Evolutionary conservation across 2,888 invertebrate genomes (phyloP), one percentile per base, ranked within the genome.

Genomic region (Danaus chrysippus): DNA sequence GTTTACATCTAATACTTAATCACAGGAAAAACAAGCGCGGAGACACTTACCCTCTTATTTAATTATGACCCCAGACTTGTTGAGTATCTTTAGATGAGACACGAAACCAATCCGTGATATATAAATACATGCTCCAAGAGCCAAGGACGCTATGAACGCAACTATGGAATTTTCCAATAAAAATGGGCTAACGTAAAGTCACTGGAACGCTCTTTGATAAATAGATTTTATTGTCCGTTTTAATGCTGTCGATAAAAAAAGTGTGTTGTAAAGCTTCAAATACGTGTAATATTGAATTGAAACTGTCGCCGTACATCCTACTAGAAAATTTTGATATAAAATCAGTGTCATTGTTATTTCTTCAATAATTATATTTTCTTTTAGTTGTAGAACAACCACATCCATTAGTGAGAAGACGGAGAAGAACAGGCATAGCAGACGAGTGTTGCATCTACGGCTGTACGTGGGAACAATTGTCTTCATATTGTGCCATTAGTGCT

Each of bases 361-460:
- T 2, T 0, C 23, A 34, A 34, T 34, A 34, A 34, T 34, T 34
- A 34, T 34, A 34, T 34, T 42, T 43, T 58, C 60, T 70, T 81
- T 42, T 77, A 87, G 87, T 87, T 73, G 83, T 88, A 65, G 90
- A 88, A 71, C 88, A 88, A 68, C 81, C 85, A 23, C 81, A 83
- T 13, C 73, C 79, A 13, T 71, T 76, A 54, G 76, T 79, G 63
- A 75, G 89, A 61, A 81, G 84, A 67, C 83, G 79, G 73, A 78
- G 90, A 66, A 81, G 86, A 61, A 75, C 81, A 46, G 87, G 90
- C 63, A 91, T 90, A 67, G 89, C 86, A 42, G 90, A 91, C 69
- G 84, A 89, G 72, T 90, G 91, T 75, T 91, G 90, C 73, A 77
- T 80, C 41, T 76, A 79, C 63, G 87, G 87, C 10, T 91, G 91